Percentiles rank a stretch among this genome's conserved stretches.
Conservation (phyloP, 1,140 invertebrate species). For the Drosophila burlai region DNA sequence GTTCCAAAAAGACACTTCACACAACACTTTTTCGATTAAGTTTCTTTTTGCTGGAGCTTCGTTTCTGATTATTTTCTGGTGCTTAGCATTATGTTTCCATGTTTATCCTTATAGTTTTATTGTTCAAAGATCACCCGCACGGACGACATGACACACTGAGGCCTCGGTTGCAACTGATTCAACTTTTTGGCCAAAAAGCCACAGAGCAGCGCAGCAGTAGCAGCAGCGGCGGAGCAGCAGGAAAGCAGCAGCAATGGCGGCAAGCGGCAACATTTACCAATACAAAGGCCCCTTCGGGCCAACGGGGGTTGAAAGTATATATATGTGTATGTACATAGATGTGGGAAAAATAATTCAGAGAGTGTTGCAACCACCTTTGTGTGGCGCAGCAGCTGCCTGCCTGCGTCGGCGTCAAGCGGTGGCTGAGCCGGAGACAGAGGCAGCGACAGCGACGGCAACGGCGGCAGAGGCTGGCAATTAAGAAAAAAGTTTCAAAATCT, state of each 20-base stretch:
- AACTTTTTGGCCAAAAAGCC: slow-evolving; percentile 72
- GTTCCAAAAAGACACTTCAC: slow-evolving; percentile 10
- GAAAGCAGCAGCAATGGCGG: slow-evolving; percentile 65
- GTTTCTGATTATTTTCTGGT: not conserved
- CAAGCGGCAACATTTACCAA: slow-evolving; percentile 84
- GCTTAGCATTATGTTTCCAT: not conserved
- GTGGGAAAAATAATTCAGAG: slow-evolving; percentile 52
- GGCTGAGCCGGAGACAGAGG: slow-evolving; percentile 3
- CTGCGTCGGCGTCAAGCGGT: slow-evolving; percentile 22
- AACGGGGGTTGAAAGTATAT: slow-evolving; percentile 69
- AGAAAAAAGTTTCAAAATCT: slow-evolving; percentile 85
- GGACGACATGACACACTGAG: slow-evolving; percentile 79
- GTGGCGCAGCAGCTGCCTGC: slow-evolving; percentile 34
- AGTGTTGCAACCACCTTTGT: slow-evolving; percentile 81
- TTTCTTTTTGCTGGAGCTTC: not conserved
- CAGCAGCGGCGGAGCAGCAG: slow-evolving; percentile 24
- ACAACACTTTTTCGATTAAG: slow-evolving; percentile 22
- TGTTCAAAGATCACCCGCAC: slow-evolving; percentile 33
- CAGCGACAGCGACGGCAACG: slow-evolving; percentile 8
- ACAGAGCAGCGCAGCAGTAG: slow-evolving; percentile 38
- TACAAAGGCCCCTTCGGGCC: slow-evolving; percentile 64
- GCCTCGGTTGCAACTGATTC: slow-evolving; percentile 85
- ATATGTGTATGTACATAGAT: slow-evolving; percentile 2
- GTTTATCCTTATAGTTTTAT: slow-evolving; percentile 30
- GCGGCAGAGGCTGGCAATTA: slow-evolving; percentile 70